Evolutionary conservation across 2,888 invertebrate species (phyloP).

Genomic region (Callimorpha dominula): DNA sequence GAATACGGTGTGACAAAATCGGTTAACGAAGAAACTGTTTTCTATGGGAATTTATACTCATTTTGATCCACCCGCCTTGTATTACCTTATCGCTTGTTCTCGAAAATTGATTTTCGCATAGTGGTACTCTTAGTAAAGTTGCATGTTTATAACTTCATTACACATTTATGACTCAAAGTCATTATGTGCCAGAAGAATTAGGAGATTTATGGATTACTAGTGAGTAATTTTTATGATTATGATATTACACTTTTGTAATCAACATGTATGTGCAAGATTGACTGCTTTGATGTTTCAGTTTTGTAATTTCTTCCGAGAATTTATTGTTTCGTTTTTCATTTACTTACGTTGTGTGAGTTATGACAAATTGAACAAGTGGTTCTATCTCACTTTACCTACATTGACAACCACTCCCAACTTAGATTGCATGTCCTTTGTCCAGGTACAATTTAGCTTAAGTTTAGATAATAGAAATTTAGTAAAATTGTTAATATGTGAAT

Average conservation of each 20-base stretch:
- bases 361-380: neutral
- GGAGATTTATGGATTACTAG: slow-evolving; percentile 73
- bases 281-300: slow-evolving; percentile 42
- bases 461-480: no score
- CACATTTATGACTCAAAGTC: slow-evolving; percentile 72
- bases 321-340: neutral
- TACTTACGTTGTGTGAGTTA: slow-evolving; percentile 23
- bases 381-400: no score
- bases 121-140: slow-evolving; percentile 64
- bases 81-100: slow-evolving; percentile 64
- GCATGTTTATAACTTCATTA: slow-evolving; percentile 72
- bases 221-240: slow-evolving; percentile 71
- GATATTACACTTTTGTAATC: slow-evolving; percentile 47
- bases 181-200: slow-evolving; percentile 72
- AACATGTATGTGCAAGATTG: slow-evolving; percentile 30
- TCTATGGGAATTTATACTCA: slow-evolving; percentile 62
- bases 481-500: no score
- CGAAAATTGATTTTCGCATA: slow-evolving; percentile 69
- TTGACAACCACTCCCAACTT: neutral
- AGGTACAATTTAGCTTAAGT: no score
- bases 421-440: neutral
- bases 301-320: neutral
- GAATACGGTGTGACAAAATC: slow-evolving; percentile 60
- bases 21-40: slow-evolving; percentile 65
- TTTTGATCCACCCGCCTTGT: slow-evolving; percentile 51